Evolutionary conservation across 2,797 vertebrate genomes (phyloP).

Genomic region (Pangasius krempfi): DNA sequence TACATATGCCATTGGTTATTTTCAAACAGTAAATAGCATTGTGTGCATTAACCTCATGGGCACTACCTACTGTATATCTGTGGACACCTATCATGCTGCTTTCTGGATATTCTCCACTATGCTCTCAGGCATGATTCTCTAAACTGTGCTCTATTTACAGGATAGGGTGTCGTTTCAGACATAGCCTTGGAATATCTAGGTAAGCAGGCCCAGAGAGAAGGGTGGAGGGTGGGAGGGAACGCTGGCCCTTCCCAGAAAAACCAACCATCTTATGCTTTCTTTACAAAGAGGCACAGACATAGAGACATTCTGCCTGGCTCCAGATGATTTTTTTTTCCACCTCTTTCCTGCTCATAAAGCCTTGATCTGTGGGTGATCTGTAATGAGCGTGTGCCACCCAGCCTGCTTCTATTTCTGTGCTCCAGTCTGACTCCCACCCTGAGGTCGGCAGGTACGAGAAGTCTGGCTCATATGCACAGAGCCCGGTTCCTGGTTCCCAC

Average conservation of each 20-base stretch:
- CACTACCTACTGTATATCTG: background rate
- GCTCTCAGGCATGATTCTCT: background rate
- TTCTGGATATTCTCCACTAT: slow-evolving; percentile 6
- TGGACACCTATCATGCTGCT: background rate
- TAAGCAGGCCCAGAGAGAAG: slow-evolving; percentile 23
- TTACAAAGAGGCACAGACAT: slow-evolving; percentile 44
- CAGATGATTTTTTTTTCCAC: slow-evolving; percentile 38
- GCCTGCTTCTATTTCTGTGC: slow-evolving; percentile 51
- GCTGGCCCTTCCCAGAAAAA: slow-evolving; percentile 47
- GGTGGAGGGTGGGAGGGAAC: slow-evolving; percentile 28
- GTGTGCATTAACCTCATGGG: background rate
- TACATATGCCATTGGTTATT: background rate
- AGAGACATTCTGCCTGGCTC: slow-evolving; percentile 47
- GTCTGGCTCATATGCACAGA: slow-evolving; percentile 33
- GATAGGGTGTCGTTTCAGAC: slow-evolving; percentile 42
- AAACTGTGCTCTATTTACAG: slow-evolving; percentile 31
- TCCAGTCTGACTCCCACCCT: slow-evolving; percentile 49
- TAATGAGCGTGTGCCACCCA: slow-evolving; percentile 60
- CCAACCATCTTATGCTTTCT: slow-evolving; percentile 43
- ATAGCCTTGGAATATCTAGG: slow-evolving; percentile 33
- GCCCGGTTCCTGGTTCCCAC: slow-evolving; percentile 43
- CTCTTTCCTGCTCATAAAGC: slow-evolving; percentile 50
- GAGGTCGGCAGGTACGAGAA: slow-evolving; percentile 54
- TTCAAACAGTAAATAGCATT: background rate
- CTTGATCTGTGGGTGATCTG: slow-evolving; percentile 59